These are phyloP conservation scores for Pollimyrus isidori DNA, from an alignment of 2,113 vertebrate genomes.

Conservation along the genomic window DNA sequence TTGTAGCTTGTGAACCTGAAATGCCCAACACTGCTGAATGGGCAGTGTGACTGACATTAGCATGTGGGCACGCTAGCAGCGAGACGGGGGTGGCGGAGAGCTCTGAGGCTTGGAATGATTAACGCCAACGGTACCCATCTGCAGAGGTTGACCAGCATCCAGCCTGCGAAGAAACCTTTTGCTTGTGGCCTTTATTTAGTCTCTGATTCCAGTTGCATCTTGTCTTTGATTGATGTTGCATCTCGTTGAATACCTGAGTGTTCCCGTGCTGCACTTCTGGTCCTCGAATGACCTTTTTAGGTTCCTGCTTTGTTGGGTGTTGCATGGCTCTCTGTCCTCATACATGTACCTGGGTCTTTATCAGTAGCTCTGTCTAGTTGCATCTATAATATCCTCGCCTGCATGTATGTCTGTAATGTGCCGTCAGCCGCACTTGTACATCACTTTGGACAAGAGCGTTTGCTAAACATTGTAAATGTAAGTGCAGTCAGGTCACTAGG, in stretches of 20 bases:
- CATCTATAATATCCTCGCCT: background rate
- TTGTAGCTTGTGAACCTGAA: too few species aligned
- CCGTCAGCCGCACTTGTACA: background rate
- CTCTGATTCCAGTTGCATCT: background rate
- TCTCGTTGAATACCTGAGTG: background rate
- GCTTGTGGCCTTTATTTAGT: too few species aligned
- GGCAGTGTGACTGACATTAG: background rate
- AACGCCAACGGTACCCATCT: background rate
- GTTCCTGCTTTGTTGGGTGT: background rate
- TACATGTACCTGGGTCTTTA: background rate
- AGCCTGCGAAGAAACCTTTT: background rate
- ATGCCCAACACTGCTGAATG: too few species aligned
- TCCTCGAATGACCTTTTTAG: background rate
- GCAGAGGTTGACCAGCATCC: background rate
- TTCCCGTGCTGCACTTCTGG: background rate
- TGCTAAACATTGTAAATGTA: background rate
- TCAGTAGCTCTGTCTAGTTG: background rate
- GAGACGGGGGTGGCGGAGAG: background rate
- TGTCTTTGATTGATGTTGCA: background rate
- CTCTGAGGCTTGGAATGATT: background rate
- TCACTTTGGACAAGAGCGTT: background rate
- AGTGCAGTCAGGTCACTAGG: background rate
- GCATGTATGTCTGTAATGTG: background rate
- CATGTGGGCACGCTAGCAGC: background rate
- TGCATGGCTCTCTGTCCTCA: background rate